Evolutionary conservation across 2,888 invertebrate species (phyloP).

Genomic region (Oscheius onirici): DNA sequence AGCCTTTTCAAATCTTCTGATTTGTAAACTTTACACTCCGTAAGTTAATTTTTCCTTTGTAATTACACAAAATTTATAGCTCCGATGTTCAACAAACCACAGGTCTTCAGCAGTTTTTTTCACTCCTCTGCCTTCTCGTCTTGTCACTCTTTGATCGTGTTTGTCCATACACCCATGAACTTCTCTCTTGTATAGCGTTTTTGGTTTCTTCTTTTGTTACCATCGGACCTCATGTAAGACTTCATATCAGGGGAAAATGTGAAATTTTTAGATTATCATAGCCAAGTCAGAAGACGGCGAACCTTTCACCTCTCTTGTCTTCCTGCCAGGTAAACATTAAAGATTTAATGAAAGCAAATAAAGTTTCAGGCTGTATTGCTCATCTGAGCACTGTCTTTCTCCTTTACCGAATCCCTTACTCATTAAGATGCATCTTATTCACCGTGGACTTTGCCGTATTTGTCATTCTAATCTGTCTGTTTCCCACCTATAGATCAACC

Average conservation of each 20-base stretch:
- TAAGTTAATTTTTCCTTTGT: slow-evolving; percentile 38
- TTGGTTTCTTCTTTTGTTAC: slow-evolving; percentile 78
- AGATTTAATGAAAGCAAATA: neutral
- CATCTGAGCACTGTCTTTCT: slow-evolving; percentile 67
- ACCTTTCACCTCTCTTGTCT: slow-evolving; percentile 63
- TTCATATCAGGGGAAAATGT: neutral
- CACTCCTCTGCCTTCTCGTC: slow-evolving; percentile 54
- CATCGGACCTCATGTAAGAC: slow-evolving; percentile 68
- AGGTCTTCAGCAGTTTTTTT: slow-evolving; percentile 61
- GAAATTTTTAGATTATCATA: slow-evolving; percentile 45
- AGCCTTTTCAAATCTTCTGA: slow-evolving; percentile 60
- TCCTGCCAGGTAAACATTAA: slow-evolving; percentile 58
- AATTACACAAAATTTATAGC: slow-evolving; percentile 37
- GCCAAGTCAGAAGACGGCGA: slow-evolving; percentile 48
- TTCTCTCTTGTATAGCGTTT: slow-evolving; percentile 82
- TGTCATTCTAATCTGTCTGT: slow-evolving; percentile 63
- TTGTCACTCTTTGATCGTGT: slow-evolving; percentile 58
- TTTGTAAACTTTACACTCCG: slow-evolving; percentile 64
- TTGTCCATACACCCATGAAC: slow-evolving; percentile 75
- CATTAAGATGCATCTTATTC: slow-evolving; percentile 60
- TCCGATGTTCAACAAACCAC: slow-evolving; percentile 61
- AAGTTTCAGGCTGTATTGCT: slow-evolving; percentile 61
- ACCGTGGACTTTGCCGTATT: slow-evolving; percentile 66
- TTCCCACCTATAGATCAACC: slow-evolving; percentile 55
- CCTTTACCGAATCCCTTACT: slow-evolving; percentile 67